Conservation (phyloP, 2,113 vertebrate species). For the Dasyprocta punctata region DNA sequence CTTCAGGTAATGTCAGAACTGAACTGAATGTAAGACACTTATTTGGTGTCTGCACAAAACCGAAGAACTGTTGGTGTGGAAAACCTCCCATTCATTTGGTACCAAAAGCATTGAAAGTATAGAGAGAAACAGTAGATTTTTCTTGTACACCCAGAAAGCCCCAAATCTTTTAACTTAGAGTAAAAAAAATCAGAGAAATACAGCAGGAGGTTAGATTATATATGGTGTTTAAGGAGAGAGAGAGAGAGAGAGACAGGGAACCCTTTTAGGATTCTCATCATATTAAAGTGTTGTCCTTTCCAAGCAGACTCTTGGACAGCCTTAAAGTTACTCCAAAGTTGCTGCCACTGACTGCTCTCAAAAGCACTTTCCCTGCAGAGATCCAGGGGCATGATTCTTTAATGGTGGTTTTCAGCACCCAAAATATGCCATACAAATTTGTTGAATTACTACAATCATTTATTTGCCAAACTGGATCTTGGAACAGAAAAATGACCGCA, state of each 20-base stretch:
- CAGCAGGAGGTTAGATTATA: not conserved
- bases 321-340: not conserved
- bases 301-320: not conserved
- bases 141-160: not conserved
- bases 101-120: not conserved
- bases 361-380: not conserved
- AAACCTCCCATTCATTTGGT: not conserved
- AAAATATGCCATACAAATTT: not conserved
- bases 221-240: not conserved
- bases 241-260: not conserved
- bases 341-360: not conserved
- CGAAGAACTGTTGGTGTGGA: not conserved
- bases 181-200: not conserved
- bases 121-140: not conserved
- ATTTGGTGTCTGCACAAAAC: not conserved
- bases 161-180: not conserved
- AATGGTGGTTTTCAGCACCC: not conserved
- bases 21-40: not conserved
- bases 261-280: not conserved
- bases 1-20: not conserved
- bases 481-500: not conserved
- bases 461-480: slow-evolving; percentile 10
- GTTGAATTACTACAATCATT: not conserved
- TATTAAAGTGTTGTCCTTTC: not conserved
- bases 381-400: not conserved